A percentile compares a stretch with the other conserved stretches of the same genome.
Evolutionary conservation across 2,113 vertebrate species (phyloP).

Genomic region (Oryctolagus cuniculus): mOryCun1.1 NC_091447.1:68907501-68908000

Average conservation of each 20-base stretch:
- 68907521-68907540: constrained; percentile 69
- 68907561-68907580: constrained; percentile 53
- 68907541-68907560: constrained; percentile 74
- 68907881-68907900: constrained; percentile 77
- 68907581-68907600: constrained; percentile 68
- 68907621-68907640: constrained; percentile 68
- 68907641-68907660: constrained; percentile 56
- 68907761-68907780: constrained; percentile 62
- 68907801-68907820: constrained; percentile 51
- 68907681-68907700: constrained; percentile 38
- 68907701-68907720: constrained; percentile 51
- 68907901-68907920: constrained; percentile 75
- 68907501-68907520: constrained; percentile 69
- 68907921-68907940: constrained; percentile 66
- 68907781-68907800: constrained; percentile 60
- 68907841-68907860: background rate
- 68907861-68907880: constrained; percentile 61
- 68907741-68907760: constrained; percentile 38
- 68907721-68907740: constrained; percentile 67
- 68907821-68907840: constrained; percentile 62
- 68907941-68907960: constrained; percentile 58
- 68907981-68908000: constrained; percentile 55
- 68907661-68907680: constrained; percentile 22
- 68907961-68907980: constrained; percentile 67
- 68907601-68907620: constrained; percentile 60